Percentiles rank a stretch among this genome's conserved stretches.
These are phyloP conservation scores for Neelides sp. DNA, from an alignment of 1,140 invertebrate species.

Conservation along the genomic window DNA sequence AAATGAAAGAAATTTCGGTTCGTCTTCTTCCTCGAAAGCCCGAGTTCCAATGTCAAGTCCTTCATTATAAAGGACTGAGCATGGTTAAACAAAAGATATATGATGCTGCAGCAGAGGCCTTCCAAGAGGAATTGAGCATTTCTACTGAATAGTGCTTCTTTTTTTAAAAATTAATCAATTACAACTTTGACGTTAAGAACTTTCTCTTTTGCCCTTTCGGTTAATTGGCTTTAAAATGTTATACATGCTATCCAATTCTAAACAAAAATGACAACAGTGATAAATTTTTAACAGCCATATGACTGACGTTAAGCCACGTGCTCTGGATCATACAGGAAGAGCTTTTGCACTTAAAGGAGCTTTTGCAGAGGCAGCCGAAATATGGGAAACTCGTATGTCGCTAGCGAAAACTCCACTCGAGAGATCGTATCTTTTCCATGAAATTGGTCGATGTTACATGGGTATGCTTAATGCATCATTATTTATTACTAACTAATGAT, in stretches of 20 bases:
- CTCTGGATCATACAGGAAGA: slow-evolving; percentile 20
- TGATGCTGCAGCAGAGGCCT: slow-evolving; percentile 21
- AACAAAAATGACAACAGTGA: slow-evolving; percentile 4
- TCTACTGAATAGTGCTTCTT: slow-evolving; percentile 14
- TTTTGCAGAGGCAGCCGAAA: slow-evolving; percentile 26
- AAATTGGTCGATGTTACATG: slow-evolving; percentile 29
- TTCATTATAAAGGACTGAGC: slow-evolving; percentile 28
- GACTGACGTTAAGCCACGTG: slow-evolving; percentile 19
- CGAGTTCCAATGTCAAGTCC: slow-evolving; percentile 24
- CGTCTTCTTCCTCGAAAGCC: slow-evolving; percentile 23
- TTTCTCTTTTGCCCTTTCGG: too few species aligned
- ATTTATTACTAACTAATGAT: background rate
- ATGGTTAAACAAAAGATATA: slow-evolving; percentile 23
- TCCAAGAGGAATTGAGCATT: slow-evolving; percentile 24
- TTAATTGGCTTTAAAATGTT: too few species aligned
- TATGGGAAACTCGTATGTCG: slow-evolving; percentile 23
- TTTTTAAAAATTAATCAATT: background rate
- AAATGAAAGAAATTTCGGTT: slow-evolving; percentile 28
- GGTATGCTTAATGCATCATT: slow-evolving; percentile 1
- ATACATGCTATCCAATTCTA: too few species aligned
- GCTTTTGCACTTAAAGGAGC: slow-evolving; percentile 22
- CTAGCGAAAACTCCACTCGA: slow-evolving; percentile 25
- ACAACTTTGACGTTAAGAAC: too few species aligned
- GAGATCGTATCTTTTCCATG: slow-evolving; percentile 27
- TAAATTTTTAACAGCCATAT: slow-evolving; percentile 10